Conservation (phyloP, 2,113 vertebrate species). For the Murina feae region DNA sequence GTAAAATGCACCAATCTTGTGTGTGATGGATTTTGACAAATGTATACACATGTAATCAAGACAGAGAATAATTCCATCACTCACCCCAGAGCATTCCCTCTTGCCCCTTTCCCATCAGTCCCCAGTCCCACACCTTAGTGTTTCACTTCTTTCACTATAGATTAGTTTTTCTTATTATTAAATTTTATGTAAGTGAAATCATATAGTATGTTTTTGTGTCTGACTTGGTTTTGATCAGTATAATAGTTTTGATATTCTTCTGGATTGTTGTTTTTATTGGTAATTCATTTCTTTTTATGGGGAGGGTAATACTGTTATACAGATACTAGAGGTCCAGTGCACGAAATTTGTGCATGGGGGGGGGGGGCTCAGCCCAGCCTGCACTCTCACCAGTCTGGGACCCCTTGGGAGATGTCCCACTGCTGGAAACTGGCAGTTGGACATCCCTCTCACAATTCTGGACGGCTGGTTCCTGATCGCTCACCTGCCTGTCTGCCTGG, state of each 20-base stretch:
- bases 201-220: background rate
- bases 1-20: background rate
- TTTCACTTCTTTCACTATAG: background rate
- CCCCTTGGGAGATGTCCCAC: too few relatives aligned
- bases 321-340: background rate
- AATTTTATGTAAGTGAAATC: background rate
- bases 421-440: too few relatives aligned
- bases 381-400: too few relatives aligned
- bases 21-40: background rate
- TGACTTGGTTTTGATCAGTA: background rate
- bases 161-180: background rate
- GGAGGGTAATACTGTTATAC: background rate
- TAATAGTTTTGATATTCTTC: background rate
- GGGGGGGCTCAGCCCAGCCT: too few relatives aligned
- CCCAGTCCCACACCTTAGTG: too few relatives aligned
- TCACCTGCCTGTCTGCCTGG: too few relatives aligned
- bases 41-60: background rate
- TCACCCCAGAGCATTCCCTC: background rate
- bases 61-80: background rate
- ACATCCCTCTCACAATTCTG: too few relatives aligned
- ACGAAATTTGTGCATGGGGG: too few relatives aligned
- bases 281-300: background rate
- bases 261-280: background rate
- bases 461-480: too few relatives aligned
- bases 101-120: background rate